Conservation (phyloP, 2,113 vertebrate species). For the Crocuta crocuta region DNA sequence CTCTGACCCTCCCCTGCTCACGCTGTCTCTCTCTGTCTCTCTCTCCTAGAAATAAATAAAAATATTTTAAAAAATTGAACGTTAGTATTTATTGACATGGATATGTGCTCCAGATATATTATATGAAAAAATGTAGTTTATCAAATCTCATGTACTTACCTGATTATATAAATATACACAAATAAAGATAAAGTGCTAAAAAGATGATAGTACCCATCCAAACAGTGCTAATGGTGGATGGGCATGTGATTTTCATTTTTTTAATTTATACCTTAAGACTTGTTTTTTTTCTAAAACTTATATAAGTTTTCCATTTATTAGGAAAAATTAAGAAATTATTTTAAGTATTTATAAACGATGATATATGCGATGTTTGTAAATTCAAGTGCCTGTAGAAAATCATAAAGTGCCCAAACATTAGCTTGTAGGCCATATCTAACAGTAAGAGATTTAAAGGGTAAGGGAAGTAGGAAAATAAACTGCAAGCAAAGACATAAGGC, state of each 20-base stretch:
- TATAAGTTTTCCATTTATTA: neutral
- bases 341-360: neutral
- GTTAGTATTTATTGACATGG: too few species aligned
- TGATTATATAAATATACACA: neutral
- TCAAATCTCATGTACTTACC: neutral
- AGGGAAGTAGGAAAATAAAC: constrained; percentile 23
- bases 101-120: neutral
- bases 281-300: neutral
- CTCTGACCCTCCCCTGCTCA: too few species aligned
- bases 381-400: neutral
- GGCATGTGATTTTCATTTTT: constrained; percentile 6
- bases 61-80: too few species aligned
- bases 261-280: neutral
- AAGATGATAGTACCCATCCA: neutral
- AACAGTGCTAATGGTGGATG: neutral
- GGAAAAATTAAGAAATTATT: neutral
- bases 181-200: neutral
- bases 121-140: constrained; percentile 5
- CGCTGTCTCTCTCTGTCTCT: too few species aligned
- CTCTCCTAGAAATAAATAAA: too few species aligned
- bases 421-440: neutral
- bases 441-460: neutral
- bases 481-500: neutral
- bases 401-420: constrained; percentile 32
- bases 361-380: neutral